Conservation (phyloP, 2,888 invertebrate species). For the Entomobrya proxima region DNA sequence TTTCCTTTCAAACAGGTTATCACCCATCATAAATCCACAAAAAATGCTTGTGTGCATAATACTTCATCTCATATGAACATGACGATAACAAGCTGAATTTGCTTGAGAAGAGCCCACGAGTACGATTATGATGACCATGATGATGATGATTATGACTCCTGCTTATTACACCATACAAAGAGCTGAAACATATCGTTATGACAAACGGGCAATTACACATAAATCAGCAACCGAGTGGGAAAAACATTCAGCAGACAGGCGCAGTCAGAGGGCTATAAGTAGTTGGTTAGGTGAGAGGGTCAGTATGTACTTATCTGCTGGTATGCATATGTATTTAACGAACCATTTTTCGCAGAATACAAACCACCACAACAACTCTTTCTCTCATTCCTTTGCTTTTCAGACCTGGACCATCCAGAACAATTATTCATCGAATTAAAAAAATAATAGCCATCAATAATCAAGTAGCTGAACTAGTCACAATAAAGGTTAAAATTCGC, state of each 20-base stretch:
- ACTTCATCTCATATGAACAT: slow-evolving; percentile 55
- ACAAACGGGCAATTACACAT: slow-evolving; percentile 68
- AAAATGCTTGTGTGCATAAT: slow-evolving; percentile 63
- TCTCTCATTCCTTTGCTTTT: background rate
- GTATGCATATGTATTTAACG: slow-evolving; percentile 9
- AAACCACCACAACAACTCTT: slow-evolving; percentile 26
- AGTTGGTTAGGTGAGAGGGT: slow-evolving; percentile 7
- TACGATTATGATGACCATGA: slow-evolving; percentile 52
- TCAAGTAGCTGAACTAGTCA: background rate
- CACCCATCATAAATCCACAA: slow-evolving; percentile 68
- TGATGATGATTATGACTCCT: slow-evolving; percentile 61
- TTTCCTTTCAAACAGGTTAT: slow-evolving; percentile 71
- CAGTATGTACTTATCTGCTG: background rate
- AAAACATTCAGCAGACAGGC: slow-evolving; percentile 50
- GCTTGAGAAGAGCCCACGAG: slow-evolving; percentile 39
- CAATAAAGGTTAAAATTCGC: slow-evolving; percentile 64
- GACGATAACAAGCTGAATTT: slow-evolving; percentile 68
- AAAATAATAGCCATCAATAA: background rate
- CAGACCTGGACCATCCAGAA: slow-evolving; percentile 58
- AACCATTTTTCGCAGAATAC: slow-evolving; percentile 22
- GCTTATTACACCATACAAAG: slow-evolving; percentile 66
- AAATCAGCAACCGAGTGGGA: slow-evolving; percentile 63
- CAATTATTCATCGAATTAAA: slow-evolving; percentile 49
- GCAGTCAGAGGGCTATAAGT: background rate
- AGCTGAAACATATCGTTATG: slow-evolving; percentile 65